Conservation (phyloP, 30 jellyfish, hydroid and myxozoan genomes). For the Cassiopea xamachana region DNA sequence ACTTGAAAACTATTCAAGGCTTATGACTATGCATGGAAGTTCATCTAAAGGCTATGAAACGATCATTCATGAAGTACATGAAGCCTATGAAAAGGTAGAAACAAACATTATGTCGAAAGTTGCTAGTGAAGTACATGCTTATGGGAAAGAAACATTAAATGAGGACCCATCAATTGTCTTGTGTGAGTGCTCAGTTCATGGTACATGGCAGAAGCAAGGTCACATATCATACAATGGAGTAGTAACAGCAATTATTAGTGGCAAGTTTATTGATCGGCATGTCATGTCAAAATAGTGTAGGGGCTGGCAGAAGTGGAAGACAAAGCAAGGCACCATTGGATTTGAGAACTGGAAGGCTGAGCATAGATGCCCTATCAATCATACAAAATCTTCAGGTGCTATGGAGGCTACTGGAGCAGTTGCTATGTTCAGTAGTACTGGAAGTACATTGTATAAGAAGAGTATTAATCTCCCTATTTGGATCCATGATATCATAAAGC, state of each 20-base stretch:
- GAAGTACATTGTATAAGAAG: slow-evolving; percentile 16
- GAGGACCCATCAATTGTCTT: neutral
- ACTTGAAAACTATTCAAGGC: neutral
- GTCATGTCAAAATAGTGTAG: slow-evolving; percentile 36
- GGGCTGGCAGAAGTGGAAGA: slow-evolving; percentile 52
- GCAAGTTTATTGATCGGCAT: slow-evolving; percentile 50
- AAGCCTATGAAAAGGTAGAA: slow-evolving; percentile 18
- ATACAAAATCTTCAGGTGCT: slow-evolving; percentile 31
- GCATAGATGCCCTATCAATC: slow-evolving; percentile 52
- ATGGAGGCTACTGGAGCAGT: slow-evolving; percentile 50
- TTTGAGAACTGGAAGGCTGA: slow-evolving; percentile 36
- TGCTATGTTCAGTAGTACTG: slow-evolving; percentile 46
- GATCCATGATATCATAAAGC: neutral
- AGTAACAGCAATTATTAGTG: slow-evolving; percentile 45
- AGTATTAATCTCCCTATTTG: neutral
- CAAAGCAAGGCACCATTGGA: slow-evolving; percentile 27
- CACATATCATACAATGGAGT: slow-evolving; percentile 42
- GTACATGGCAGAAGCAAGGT: neutral
- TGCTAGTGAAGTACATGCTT: neutral
- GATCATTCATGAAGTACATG: neutral
- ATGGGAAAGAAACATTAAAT: neutral
- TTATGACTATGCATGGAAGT: neutral
- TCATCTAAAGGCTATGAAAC: neutral
- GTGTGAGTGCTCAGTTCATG: neutral
- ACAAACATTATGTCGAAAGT: neutral